Conservation (phyloP, 1,140 invertebrate species). For the Frieseomelitta varia region DNA sequence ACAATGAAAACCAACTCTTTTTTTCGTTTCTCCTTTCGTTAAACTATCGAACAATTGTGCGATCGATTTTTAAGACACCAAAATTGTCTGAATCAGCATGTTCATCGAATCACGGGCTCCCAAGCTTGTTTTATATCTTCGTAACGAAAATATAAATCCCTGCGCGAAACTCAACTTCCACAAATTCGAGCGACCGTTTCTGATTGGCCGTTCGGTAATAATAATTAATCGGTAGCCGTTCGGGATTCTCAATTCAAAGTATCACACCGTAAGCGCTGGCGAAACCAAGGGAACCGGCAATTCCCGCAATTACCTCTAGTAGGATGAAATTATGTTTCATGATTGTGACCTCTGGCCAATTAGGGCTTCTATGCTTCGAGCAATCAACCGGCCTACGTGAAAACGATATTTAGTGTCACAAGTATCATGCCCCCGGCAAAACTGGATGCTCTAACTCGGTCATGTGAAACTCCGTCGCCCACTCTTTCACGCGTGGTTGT, state of each 20-base stretch:
- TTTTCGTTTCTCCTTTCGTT: no score
- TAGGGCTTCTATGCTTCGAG: constrained; percentile 57
- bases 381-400: constrained; percentile 62
- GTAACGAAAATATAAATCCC: background rate
- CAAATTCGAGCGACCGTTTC: background rate
- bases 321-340: constrained; percentile 67
- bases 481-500: constrained; percentile 16
- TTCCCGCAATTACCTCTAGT: constrained; percentile 28
- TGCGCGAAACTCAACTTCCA: background rate
- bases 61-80: no score
- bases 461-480: constrained; percentile 70
- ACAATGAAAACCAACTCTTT: no score
- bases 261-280: background rate
- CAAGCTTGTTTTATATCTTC: background rate
- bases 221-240: background rate
- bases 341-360: constrained; percentile 76
- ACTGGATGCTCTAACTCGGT: constrained; percentile 69
- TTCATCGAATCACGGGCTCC: no score
- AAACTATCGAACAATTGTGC: no score
- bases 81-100: no score
- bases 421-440: constrained; percentile 57
- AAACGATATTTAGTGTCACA: constrained; percentile 69
- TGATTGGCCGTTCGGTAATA: background rate
- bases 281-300: constrained; percentile 24
- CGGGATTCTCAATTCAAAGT: constrained; percentile 38